A percentile compares a stretch with the other conserved stretches of the same genome.
phyloP scores from a whole-genome alignment of 2,113 vertebrate species.

The Arenaria interpres region DNA sequence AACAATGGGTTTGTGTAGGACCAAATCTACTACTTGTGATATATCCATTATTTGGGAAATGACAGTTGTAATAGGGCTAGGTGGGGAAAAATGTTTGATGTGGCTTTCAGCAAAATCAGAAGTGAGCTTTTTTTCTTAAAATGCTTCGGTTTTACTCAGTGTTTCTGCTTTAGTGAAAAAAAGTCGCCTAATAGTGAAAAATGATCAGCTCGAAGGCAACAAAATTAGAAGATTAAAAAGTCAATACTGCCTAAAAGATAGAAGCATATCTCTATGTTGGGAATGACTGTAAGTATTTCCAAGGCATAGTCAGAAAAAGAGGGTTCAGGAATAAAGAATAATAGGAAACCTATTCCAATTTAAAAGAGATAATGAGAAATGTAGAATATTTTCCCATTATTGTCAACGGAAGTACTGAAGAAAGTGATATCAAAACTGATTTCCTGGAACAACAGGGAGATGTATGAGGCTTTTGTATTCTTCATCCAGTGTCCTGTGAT shows the following conservation, averaged over 20 bases:
- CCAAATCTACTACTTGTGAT: neutral
- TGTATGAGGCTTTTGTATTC: neutral
- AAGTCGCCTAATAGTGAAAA: neutral
- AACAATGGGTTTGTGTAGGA: neutral
- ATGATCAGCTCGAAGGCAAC: neutral
- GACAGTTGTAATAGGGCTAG: neutral
- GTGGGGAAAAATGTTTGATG: neutral
- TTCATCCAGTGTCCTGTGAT: neutral
- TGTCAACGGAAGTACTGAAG: neutral
- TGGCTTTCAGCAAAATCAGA: neutral
- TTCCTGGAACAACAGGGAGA: neutral
- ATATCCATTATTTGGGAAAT: neutral
- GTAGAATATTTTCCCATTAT: neutral
- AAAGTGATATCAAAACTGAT: neutral
- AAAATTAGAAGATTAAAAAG: constrained; percentile 36
- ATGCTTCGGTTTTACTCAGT: neutral
- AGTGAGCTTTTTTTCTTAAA: neutral
- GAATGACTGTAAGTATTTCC: neutral
- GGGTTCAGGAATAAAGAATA: neutral
- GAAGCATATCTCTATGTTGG: neutral
- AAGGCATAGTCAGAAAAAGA: neutral
- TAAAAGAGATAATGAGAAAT: neutral
- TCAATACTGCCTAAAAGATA: neutral
- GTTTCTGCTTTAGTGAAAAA: neutral
- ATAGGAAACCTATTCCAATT: neutral